A percentile compares a stretch with the other conserved stretches of the same genome.
These are phyloP conservation scores for Agrenia bidenticulata DNA, from an alignment of 2,888 invertebrate genomes.

Conservation along the genomic window DNA sequence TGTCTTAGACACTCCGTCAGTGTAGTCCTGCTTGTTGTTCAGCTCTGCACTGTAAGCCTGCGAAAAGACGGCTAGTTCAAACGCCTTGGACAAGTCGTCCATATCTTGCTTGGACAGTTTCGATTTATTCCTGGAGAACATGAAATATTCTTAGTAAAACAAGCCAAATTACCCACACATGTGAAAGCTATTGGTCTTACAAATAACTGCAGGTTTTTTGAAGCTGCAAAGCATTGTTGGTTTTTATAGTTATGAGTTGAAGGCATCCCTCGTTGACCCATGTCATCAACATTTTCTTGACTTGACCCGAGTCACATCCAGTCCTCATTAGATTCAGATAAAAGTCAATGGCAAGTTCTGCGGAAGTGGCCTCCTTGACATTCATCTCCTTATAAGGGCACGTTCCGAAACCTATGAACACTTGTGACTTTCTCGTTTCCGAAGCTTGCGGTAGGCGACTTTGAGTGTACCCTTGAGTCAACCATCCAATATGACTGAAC, in stretches of 20 bases:
- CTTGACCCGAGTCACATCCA: not conserved
- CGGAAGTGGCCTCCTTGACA: not conserved
- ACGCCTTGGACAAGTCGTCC: not conserved
- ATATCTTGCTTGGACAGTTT: not conserved
- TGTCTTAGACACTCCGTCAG: not conserved
- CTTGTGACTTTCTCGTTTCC: no score
- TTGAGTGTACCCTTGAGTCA: not conserved
- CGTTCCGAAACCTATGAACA: no score
- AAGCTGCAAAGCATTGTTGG: not conserved
- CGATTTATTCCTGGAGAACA: not conserved
- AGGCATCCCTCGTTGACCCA: not conserved
- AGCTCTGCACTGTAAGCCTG: not conserved
- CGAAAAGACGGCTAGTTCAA: not conserved
- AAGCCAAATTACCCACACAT: no score
- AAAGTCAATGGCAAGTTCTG: not conserved
- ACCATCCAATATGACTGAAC: constrained; percentile 2
- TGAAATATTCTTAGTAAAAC: no score
- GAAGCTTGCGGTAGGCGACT: no score
- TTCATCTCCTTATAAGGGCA: no score
- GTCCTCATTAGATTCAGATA: not conserved
- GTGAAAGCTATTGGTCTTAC: not conserved
- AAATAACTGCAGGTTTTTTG: not conserved
- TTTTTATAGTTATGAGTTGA: not conserved
- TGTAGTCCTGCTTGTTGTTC: not conserved
- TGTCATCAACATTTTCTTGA: not conserved